Percentiles rank a stretch among this genome's conserved stretches.
These are phyloP conservation scores for Eidolon dupreanum DNA, from an alignment of 2,797 vertebrate genomes.

Conservation along the genomic window DNA sequence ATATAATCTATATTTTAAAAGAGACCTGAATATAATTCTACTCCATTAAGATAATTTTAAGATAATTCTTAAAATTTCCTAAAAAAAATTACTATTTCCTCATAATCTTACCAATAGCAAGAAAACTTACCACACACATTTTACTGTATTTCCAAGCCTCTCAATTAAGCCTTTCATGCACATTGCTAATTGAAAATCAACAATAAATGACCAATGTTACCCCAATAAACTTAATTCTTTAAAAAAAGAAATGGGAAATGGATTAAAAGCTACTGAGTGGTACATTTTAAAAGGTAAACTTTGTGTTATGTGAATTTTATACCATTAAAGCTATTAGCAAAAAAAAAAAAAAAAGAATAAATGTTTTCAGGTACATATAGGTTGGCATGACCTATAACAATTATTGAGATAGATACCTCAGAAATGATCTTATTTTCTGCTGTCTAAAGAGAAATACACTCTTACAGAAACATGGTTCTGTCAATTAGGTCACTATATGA, in stretches of 20 bases:
- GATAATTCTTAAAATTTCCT: conserved; percentile 46
- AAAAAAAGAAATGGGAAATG: too few species aligned
- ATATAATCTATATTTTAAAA: conserved; percentile 11
- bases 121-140: conserved; percentile 11
- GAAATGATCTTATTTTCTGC: conserved; percentile 38
- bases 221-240: too few species aligned
- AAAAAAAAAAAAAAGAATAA: neutral
- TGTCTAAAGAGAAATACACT: neutral
- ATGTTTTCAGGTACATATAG: neutral
- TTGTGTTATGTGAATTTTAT: too few species aligned
- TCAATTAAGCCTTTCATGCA: neutral
- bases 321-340: too few species aligned
- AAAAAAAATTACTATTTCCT: conserved; percentile 33
- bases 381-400: neutral
- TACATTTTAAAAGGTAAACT: too few species aligned
- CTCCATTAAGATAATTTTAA: conserved; percentile 33
- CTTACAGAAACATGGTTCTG: conserved; percentile 20
- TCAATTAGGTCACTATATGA: neutral
- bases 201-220: neutral
- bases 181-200: conserved; percentile 41
- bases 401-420: neutral
- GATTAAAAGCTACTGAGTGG: too few species aligned
- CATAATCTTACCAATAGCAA: conserved; percentile 9
- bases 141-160: conserved; percentile 7
- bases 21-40: conserved; percentile 16